Percentiles rank a stretch among this genome's conserved stretches.
phyloP scores from a whole-genome alignment of 2,888 invertebrate species.

The Arrhopalites spinosus region DNA sequence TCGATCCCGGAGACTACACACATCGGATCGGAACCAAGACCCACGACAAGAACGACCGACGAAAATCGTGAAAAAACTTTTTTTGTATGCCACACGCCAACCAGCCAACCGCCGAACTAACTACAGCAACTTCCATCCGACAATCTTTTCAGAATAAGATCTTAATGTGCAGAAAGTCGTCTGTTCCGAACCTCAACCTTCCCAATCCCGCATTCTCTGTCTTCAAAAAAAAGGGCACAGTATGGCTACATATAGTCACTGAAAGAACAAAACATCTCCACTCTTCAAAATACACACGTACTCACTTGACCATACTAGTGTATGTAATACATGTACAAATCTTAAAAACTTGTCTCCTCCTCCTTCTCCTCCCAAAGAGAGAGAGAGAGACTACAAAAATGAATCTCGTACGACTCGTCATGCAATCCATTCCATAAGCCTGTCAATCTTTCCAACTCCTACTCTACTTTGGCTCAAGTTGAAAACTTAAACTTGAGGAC shows the following conservation, averaged over 20 bases:
- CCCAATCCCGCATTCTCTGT: slow-evolving; percentile 1
- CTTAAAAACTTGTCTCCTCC: not conserved
- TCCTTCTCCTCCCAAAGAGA: too few species aligned
- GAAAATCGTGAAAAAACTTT: slow-evolving; percentile 18
- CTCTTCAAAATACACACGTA: too few species aligned
- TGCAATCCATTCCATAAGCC: slow-evolving; percentile 21
- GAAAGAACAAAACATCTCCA: too few species aligned
- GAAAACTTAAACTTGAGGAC: slow-evolving; percentile 16
- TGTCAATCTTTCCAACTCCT: not conserved
- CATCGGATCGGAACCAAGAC: slow-evolving; percentile 9
- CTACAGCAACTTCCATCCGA: not conserved
- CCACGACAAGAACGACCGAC: slow-evolving; percentile 19
- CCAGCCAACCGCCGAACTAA: slow-evolving; percentile 4
- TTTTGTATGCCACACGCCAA: slow-evolving; percentile 5
- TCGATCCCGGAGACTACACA: slow-evolving; percentile 3
- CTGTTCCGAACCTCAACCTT: slow-evolving; percentile 11
- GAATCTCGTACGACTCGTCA: not conserved
- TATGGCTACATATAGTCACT: too few species aligned
- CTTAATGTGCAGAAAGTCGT: not conserved
- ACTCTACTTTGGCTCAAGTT: slow-evolving; percentile 12
- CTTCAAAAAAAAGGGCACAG: not conserved
- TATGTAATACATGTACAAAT: not conserved
- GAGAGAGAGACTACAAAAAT: too few species aligned
- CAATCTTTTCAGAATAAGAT: slow-evolving; percentile 11
- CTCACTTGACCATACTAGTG: not conserved